Conservation (phyloP, 2,888 invertebrate species). For the Aelia acuminata region DNA sequence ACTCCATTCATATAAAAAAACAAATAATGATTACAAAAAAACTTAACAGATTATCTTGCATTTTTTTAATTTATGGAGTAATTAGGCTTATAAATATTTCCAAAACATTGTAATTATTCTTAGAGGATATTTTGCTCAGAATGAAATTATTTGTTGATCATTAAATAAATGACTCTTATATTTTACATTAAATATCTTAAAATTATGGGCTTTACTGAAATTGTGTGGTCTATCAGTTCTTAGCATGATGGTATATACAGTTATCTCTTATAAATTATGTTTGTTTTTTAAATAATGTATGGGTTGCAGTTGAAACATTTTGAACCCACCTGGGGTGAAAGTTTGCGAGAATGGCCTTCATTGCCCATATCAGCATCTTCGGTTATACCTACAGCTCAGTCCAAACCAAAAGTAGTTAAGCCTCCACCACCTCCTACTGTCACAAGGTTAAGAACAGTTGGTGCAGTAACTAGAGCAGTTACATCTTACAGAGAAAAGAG, state of each 20-base stretch:
- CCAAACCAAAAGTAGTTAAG: slow-evolving; percentile 53
- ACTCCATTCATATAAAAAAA: too few relatives aligned
- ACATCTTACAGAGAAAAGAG: slow-evolving; percentile 71
- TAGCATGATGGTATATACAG: background rate
- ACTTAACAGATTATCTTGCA: too few relatives aligned
- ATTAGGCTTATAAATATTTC: too few relatives aligned
- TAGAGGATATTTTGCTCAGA: too few relatives aligned
- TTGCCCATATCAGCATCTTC: slow-evolving; percentile 62
- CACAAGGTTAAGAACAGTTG: slow-evolving; percentile 74
- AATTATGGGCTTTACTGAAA: too few relatives aligned
- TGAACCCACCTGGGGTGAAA: slow-evolving; percentile 96
- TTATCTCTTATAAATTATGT: slow-evolving; percentile 32
- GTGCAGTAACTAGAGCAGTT: slow-evolving; percentile 78
- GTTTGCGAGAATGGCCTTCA: slow-evolving; percentile 65
- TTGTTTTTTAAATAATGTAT: background rate
- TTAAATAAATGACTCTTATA: too few relatives aligned
- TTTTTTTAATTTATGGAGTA: too few relatives aligned
- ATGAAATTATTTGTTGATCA: too few relatives aligned
- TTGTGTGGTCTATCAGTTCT: background rate
- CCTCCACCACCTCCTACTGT: slow-evolving; percentile 53
- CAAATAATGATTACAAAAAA: too few relatives aligned
- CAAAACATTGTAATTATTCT: too few relatives aligned
- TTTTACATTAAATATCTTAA: too few relatives aligned
- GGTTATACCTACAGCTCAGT: background rate
- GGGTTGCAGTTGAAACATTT: slow-evolving; percentile 83